phyloP scores from a whole-genome alignment of 2,797 vertebrate species.

The Squalus acanthias region DNA sequence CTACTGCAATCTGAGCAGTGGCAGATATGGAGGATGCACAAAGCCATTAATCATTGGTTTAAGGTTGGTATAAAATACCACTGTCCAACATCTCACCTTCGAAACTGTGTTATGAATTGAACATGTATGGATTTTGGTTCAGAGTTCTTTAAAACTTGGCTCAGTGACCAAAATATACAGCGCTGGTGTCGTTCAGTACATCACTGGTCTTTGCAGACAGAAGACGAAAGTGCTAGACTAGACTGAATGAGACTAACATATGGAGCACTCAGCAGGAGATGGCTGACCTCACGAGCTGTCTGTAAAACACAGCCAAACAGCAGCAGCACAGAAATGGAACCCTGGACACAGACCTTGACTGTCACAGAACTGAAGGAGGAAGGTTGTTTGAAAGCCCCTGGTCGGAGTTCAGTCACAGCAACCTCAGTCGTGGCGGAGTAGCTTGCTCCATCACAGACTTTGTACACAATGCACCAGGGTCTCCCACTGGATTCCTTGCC shows the following conservation, averaged over 20 bases:
- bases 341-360: background rate
- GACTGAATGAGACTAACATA: conserved; percentile 18
- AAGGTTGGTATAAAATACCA: background rate
- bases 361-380: conserved; percentile 43
- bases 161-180: background rate
- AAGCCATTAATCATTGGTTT: background rate
- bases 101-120: background rate
- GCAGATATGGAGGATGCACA: background rate
- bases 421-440: background rate
- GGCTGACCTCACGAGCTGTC: background rate
- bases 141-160: background rate
- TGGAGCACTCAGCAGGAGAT: conserved; percentile 11
- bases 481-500: conserved; percentile 18
- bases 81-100: background rate
- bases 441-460: background rate
- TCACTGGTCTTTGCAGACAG: background rate
- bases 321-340: background rate
- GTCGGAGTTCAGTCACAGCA: conserved; percentile 42
- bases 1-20: background rate
- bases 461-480: background rate
- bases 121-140: background rate
- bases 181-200: background rate
- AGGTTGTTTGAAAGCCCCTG: conserved; percentile 45
- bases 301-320: background rate
- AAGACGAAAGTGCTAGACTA: background rate